Evolutionary conservation across 2,797 vertebrate genomes (phyloP), one percentile per base, ranked within the genome.

Genomic region (Danio choprae): DNA sequence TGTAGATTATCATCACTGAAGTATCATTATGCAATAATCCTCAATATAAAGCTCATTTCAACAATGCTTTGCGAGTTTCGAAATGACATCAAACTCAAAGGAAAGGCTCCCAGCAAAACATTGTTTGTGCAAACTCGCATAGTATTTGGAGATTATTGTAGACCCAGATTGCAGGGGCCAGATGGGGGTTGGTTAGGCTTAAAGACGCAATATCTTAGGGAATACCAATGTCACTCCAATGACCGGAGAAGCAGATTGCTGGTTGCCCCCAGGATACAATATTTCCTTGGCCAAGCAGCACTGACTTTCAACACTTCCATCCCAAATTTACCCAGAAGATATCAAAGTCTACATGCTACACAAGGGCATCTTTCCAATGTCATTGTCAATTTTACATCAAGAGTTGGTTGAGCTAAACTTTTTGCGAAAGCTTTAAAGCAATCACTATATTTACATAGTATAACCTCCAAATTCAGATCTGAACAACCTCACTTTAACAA

Each of bases 81-180:
- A 56, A 46, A 44, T 55, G 29, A 41, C 53, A 63, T 41, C 40
- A 48, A 53, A 60, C 38, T 63, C n/a, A 58, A 15, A 46, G 5
- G 8, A 50, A 53, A 55, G 20, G 56, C 71, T 48, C 43, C 68
- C 7, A 65, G 50, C 43, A 41, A 69, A 56, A 46, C 44, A 58
- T 43, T 65, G 40, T 38, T 40, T n/a, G 68, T 44, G 46, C 36
- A 53, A 46, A 63, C 16, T 43, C 76, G 29, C 29, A 85, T 68
- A 82, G 16, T 18, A 16, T 67, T 46, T 77, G 67, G 67, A 76
- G 69, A 67, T 77, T 46, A 83, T 43, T 60, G 29, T 56, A 53
- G 55, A 77, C 12, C 36, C 76, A 80, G 79, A 70, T 50, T 81
- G 76, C 48, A 46, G 16, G 56, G 64, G 36, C 59, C 79, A 84